Conservation (phyloP, 2,888 invertebrate genomes). For the Caenorhabditis sp. region DNA sequence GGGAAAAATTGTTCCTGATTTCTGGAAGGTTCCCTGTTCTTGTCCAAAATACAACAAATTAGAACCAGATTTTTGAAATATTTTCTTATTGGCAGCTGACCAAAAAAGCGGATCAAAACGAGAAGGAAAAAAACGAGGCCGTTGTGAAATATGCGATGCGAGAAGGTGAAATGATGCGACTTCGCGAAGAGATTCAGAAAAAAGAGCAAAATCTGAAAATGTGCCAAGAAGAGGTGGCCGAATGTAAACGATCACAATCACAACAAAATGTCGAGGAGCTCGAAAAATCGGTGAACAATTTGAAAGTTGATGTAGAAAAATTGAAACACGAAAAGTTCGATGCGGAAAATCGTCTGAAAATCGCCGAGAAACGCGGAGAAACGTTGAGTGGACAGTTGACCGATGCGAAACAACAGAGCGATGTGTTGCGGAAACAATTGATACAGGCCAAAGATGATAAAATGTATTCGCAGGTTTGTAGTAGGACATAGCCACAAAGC, state of each 20-base stretch:
- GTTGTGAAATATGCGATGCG: constrained; percentile 66
- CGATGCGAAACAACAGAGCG: constrained; percentile 52
- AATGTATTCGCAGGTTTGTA: not conserved
- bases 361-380: constrained; percentile 53
- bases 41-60: too few relatives aligned
- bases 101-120: constrained; percentile 51
- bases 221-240: constrained; percentile 26
- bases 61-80: too few relatives aligned
- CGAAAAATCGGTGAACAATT: constrained; percentile 44
- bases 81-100: constrained; percentile 58
- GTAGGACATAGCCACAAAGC: too few relatives aligned
- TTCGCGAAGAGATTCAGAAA: constrained; percentile 43
- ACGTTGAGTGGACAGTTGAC: constrained; percentile 30
- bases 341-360: constrained; percentile 55
- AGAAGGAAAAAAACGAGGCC: constrained; percentile 61
- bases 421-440: constrained; percentile 53
- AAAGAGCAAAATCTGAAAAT: constrained; percentile 31
- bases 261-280: constrained; percentile 43
- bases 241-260: constrained; percentile 13
- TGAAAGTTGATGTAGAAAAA: constrained; percentile 52
- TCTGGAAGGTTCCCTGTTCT: too few relatives aligned
- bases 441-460: constrained; percentile 54
- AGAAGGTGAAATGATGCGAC: constrained; percentile 60
- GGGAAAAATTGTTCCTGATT: too few relatives aligned
- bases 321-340: constrained; percentile 53